Conservation (phyloP, 92 coral and sea anemone genomes). For the Heliopora coerulea region DNA sequence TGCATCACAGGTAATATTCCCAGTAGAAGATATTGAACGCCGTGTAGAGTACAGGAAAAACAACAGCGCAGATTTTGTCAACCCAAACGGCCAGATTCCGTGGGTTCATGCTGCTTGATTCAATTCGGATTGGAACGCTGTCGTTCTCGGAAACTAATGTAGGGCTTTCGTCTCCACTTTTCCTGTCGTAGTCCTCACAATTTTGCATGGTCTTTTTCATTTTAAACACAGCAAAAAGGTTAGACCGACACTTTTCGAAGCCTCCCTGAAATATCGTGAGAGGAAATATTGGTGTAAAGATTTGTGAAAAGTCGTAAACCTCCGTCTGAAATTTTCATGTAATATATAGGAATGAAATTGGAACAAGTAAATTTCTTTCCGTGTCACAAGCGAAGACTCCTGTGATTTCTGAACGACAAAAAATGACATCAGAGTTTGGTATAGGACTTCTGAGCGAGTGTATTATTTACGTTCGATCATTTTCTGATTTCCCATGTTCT, state of each 20-base stretch:
- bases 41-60: neutral
- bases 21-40: constrained; percentile 16
- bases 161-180: neutral
- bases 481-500: no score
- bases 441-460: no score
- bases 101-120: neutral
- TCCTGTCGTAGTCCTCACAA: neutral
- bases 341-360: no score
- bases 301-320: no score
- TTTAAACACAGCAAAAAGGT: neutral
- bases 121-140: neutral
- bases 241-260: neutral
- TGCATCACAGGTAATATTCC: constrained; percentile 2
- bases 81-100: constrained; percentile 2
- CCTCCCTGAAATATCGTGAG: neutral
- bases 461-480: no score
- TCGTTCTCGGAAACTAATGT: no score
- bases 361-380: no score
- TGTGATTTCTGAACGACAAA: no score
- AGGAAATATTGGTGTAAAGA: no score
- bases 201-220: neutral
- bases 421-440: no score
- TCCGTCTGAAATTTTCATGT: no score
- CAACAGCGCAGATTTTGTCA: constrained; percentile 13
- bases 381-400: no score